Evolutionary conservation across 2,113 vertebrate species (phyloP).

Genomic region (Clarias gariepinus): DNA sequence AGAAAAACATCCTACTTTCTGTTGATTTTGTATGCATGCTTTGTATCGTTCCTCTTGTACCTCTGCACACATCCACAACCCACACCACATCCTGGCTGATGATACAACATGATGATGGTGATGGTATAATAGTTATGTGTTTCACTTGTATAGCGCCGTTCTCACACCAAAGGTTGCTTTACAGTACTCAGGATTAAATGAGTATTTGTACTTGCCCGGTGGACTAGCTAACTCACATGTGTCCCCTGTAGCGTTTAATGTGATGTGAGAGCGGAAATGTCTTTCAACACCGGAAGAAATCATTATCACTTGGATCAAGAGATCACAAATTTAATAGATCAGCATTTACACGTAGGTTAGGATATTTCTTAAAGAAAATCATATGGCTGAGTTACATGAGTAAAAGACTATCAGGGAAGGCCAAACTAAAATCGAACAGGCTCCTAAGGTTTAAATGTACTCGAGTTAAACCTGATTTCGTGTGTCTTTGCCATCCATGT

Average conservation of each 20-base stretch:
- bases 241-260: not conserved
- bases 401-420: not conserved
- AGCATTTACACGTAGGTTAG: not conserved
- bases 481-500: not conserved
- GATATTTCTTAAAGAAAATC: not conserved
- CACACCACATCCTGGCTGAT: not conserved
- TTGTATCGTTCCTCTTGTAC: not conserved
- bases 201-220: not conserved
- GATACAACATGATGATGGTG: not conserved
- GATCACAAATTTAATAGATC: not conserved
- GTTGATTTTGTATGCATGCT: not conserved
- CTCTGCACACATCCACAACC: no score
- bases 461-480: not conserved
- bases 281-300: not conserved
- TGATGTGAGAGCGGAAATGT: not conserved
- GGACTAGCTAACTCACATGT: not conserved
- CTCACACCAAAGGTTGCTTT: not conserved
- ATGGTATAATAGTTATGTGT: not conserved
- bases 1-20: not conserved
- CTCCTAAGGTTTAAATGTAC: not conserved
- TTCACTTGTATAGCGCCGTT: not conserved
- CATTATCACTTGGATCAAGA: conserved; percentile 3
- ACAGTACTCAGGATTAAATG: not conserved
- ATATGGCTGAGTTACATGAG: not conserved
- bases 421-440: not conserved